Evolutionary conservation across 2,888 invertebrate species (phyloP).

Genomic region (Trichacis sp.): DNA sequence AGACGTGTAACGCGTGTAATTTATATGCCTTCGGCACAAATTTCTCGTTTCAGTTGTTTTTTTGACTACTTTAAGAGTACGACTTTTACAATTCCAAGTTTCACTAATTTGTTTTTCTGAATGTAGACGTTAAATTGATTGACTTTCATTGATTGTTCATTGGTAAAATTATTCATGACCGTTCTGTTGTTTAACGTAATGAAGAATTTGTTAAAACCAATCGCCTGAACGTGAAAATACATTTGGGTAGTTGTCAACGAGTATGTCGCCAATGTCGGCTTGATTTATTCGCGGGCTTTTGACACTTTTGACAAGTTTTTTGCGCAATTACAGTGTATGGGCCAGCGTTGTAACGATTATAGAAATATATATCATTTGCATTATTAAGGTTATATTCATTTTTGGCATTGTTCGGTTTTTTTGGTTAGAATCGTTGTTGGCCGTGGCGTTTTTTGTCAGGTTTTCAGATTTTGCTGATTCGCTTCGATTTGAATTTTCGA

Average conservation of each 20-base stretch:
- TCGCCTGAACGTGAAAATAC: not conserved
- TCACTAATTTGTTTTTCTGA: not conserved
- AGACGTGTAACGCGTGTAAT: not conserved
- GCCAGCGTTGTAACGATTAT: too few relatives aligned
- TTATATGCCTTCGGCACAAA: not conserved
- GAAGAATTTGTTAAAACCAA: not conserved
- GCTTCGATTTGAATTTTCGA: too few relatives aligned
- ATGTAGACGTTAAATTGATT: not conserved
- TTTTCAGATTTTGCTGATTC: too few relatives aligned
- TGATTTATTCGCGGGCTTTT: too few relatives aligned
- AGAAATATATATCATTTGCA: too few relatives aligned
- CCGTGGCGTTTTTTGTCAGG: too few relatives aligned
- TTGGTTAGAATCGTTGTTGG: too few relatives aligned
- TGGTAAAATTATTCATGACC: not conserved
- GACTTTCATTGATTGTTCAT: not conserved
- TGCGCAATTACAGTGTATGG: too few relatives aligned
- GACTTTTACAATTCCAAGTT: not conserved
- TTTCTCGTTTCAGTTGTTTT: not conserved
- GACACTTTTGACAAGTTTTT: too few relatives aligned
- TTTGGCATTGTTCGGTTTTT: too few relatives aligned
- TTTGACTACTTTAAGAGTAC: not conserved
- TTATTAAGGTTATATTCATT: too few relatives aligned
- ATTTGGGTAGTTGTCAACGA: not conserved
- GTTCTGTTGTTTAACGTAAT: not conserved
- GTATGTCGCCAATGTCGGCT: not conserved